Base-by-base conservation (phyloP, 2,797 vertebrate genomes). In the Chromis chromis region DNA sequence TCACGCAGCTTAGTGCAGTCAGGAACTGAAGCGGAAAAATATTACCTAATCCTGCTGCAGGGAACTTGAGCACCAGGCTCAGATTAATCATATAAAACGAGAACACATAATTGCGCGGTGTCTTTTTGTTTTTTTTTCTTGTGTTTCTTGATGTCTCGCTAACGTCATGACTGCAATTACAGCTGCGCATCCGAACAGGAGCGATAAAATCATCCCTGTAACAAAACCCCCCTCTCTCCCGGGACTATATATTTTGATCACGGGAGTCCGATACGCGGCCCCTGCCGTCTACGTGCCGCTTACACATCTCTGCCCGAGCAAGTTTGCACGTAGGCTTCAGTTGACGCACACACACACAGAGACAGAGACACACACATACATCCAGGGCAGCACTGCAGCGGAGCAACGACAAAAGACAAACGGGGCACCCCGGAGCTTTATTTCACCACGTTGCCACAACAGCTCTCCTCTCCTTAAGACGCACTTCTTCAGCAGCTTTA, bases 291-390 rank as follows among this genome's bases (percentile, higher is more conserved):
- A 94, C 92, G 93, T 94, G 93, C 92, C 80, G 85, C 89, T 89
- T 61, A 85, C 89, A 91, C 87, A 81, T 74, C 81, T 81, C 87
- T 78, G 87, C 83, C 84, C 92, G 90, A 90, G 92, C 93, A 87
- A 92, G 82, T 94, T 89, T 88, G 93, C 94, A 95, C 94, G 94
- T 94, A 91, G 84, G 86, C 90, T 87, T 80, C 85, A 79, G 86
- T 78, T 83, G 74, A 75, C 78, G 83, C 88, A 83, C 40, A 62
- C 76, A 67, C 62, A 58, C 74, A 53, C 48, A 66, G 71, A 74
- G 56, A 59, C 71, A 75, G 65, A 54, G 40, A 46, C 36, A 64
- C 55, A 59, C 46, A 58, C 70, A 74, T 22, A 69, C 63, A 61
- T 39, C 44, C 62, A 52, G 52, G 53, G 48, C 36, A 36, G 61